phyloP scores from a whole-genome alignment of 2,888 invertebrate species.

The Agrilus biguttatus region DNA sequence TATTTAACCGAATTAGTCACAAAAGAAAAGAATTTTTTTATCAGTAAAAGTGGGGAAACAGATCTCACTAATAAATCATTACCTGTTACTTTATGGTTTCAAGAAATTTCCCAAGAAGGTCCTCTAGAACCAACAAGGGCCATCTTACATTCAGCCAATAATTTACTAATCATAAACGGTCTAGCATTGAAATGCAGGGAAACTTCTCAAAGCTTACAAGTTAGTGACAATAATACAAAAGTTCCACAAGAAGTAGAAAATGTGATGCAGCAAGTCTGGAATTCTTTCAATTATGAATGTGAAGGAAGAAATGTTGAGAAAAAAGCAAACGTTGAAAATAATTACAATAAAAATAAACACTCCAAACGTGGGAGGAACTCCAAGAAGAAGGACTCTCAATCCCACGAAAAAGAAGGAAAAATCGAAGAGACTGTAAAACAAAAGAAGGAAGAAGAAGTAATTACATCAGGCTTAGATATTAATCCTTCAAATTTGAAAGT shows the following conservation, averaged over 20 bases:
- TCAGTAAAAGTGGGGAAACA: constrained; percentile 11
- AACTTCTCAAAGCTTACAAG: background rate
- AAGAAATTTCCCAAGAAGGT: constrained; percentile 41
- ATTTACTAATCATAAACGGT: constrained; percentile 49
- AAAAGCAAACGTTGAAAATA: too few species aligned
- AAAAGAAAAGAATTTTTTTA: constrained; percentile 10
- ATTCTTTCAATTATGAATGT: background rate
- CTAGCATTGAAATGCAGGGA: constrained; percentile 9
- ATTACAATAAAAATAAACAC: too few species aligned
- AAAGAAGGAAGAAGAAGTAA: background rate
- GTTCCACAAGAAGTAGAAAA: background rate
- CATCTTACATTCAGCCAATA: constrained; percentile 52
- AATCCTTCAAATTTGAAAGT: too few species aligned
- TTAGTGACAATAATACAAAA: background rate
- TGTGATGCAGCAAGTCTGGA: background rate
- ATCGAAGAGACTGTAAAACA: background rate
- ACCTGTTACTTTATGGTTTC: constrained; percentile 50
- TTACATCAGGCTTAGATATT: too few species aligned
- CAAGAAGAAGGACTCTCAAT: too few species aligned
- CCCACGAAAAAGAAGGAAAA: background rate
- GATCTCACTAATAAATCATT: constrained; percentile 20
- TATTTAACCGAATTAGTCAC: constrained; percentile 28
- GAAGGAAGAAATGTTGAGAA: background rate
- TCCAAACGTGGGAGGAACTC: too few species aligned
- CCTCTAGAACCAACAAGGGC: constrained; percentile 50